Evolutionary conservation across 1,140 invertebrate genomes (phyloP).

Genomic region (Aleiodes sp.): DNA sequence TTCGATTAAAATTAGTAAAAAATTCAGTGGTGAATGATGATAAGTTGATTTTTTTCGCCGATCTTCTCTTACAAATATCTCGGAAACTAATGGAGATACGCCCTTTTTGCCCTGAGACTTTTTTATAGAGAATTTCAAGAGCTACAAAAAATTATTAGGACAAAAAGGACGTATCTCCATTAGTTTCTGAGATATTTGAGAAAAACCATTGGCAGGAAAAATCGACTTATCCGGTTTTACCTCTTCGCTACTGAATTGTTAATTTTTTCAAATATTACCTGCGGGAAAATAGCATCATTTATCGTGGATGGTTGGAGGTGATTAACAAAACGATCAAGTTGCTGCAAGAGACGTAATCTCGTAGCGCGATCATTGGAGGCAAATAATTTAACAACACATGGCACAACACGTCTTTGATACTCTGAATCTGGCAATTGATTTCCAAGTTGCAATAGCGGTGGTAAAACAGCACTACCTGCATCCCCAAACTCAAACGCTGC

Average conservation of each 20-base stretch:
- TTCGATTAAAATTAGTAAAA: too few relatives aligned
- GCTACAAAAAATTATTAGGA: too few relatives aligned
- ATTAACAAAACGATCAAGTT: constrained; percentile 84
- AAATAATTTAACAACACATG: constrained; percentile 97
- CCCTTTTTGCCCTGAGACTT: too few relatives aligned
- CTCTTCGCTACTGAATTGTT: too few relatives aligned
- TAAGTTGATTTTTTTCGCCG: neutral
- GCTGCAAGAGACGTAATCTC: constrained; percentile 90
- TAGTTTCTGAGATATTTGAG: too few relatives aligned
- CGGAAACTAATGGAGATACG: too few relatives aligned
- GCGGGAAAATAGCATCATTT: constrained; percentile 64
- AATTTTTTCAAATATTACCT: too few relatives aligned
- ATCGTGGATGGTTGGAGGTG: constrained; percentile 74
- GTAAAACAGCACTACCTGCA: constrained; percentile 87
- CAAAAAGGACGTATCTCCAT: too few relatives aligned
- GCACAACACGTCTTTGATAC: constrained; percentile 96
- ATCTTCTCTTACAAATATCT: too few relatives aligned
- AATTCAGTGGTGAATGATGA: constrained; percentile 37
- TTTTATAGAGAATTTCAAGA: too few relatives aligned
- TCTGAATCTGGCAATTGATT: constrained; percentile 87
- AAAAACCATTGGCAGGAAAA: too few relatives aligned
- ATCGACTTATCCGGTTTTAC: too few relatives aligned
- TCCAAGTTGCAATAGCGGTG: constrained; percentile 86
- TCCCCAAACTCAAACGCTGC: constrained; percentile 95
- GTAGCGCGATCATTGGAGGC: constrained; percentile 95